phyloP scores from a whole-genome alignment of 2,888 invertebrate species.

The Dastarcus helophoroides region DNA sequence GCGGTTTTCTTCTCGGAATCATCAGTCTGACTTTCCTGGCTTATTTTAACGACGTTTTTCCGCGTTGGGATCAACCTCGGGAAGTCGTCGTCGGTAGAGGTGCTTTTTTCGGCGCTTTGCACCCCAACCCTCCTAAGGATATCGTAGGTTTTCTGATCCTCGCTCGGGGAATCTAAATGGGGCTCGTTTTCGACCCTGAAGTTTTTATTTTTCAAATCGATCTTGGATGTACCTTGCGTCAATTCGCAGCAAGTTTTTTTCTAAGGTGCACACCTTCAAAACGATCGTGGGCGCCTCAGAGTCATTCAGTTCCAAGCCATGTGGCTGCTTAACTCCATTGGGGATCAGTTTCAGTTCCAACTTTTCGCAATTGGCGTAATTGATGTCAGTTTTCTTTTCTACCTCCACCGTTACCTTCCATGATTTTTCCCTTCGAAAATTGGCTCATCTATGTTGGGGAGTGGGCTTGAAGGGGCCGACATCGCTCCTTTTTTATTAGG shows the following conservation, averaged over 20 bases:
- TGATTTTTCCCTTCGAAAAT: slow-evolving; percentile 34
- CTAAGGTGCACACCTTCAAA: too few relatives aligned
- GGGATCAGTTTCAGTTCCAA: too few relatives aligned
- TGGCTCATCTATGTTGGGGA: slow-evolving; percentile 34
- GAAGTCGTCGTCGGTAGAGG: slow-evolving; percentile 34
- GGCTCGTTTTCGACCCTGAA: too few relatives aligned
- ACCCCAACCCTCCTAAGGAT: slow-evolving; percentile 32
- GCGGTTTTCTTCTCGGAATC: slow-evolving; percentile 23
- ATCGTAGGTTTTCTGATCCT: slow-evolving; percentile 36
- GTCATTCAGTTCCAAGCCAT: too few relatives aligned
- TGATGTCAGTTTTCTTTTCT: slow-evolving; percentile 3
- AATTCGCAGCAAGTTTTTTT: too few relatives aligned
- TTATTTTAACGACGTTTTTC: slow-evolving; percentile 28
- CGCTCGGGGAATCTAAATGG: slow-evolving; percentile 34
- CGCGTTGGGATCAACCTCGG: slow-evolving; percentile 26
- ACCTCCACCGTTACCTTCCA: background rate
- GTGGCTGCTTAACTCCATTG: too few relatives aligned
- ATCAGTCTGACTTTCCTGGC: slow-evolving; percentile 34
- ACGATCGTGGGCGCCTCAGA: too few relatives aligned
- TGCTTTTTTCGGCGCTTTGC: slow-evolving; percentile 33
- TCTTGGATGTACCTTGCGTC: too few relatives aligned
- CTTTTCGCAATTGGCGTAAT: too few relatives aligned
- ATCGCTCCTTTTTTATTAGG: slow-evolving; percentile 24
- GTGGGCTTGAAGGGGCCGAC: slow-evolving; percentile 36
- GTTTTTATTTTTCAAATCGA: too few relatives aligned